phyloP scores from a whole-genome alignment of 2,888 invertebrate species.

The Rotaria socialis region DNA sequence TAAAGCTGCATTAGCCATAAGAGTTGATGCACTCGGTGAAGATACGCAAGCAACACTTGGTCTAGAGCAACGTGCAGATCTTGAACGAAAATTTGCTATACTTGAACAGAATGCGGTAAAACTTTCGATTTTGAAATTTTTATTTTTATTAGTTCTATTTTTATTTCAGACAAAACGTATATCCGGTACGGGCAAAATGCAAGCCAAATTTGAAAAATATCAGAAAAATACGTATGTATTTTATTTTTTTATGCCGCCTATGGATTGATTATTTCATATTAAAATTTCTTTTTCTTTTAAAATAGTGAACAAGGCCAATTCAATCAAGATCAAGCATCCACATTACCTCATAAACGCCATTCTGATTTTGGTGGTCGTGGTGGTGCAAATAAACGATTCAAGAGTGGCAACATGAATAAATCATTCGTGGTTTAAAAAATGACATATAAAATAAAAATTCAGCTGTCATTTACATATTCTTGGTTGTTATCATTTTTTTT shows the following conservation, averaged over 20 bases:
- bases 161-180: slow-evolving; percentile 66
- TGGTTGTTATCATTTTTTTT: background rate
- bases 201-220: slow-evolving; percentile 86
- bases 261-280: background rate
- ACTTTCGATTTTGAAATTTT: slow-evolving; percentile 29
- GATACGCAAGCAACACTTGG: slow-evolving; percentile 75
- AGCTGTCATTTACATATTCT: background rate
- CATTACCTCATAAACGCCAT: slow-evolving; percentile 19
- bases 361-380: slow-evolving; percentile 1
- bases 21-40: slow-evolving; percentile 93
- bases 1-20: slow-evolving; percentile 82
- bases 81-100: slow-evolving; percentile 72
- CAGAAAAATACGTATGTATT: slow-evolving; percentile 6
- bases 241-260: too few relatives aligned
- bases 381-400: slow-evolving; percentile 20
- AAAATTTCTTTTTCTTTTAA: too few relatives aligned
- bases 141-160: background rate
- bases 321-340: slow-evolving; percentile 14
- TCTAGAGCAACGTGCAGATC: slow-evolving; percentile 78
- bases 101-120: slow-evolving; percentile 77
- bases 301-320: slow-evolving; percentile 1
- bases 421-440: background rate
- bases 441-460: background rate
- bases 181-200: slow-evolving; percentile 79
- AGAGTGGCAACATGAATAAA: slow-evolving; percentile 9